Conservation (phyloP, 2,888 invertebrate species). For the Polietes domitor region DNA sequence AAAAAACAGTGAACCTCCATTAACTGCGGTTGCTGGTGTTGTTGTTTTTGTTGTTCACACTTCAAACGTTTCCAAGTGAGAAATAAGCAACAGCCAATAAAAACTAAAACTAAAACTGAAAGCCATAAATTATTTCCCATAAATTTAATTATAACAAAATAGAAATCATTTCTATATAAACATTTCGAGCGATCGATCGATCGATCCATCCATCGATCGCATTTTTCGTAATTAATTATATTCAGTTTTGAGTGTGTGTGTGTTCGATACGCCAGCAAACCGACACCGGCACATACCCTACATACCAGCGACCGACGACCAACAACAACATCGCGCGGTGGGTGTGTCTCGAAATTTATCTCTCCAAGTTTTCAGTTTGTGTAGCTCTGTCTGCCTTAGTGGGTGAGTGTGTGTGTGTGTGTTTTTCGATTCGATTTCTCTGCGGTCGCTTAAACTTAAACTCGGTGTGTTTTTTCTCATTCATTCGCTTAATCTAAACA, state of each 20-base stretch:
- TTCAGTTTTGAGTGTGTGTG: background rate
- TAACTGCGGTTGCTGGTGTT: too few species aligned
- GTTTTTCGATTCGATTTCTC: conserved; percentile 31
- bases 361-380: conserved; percentile 17
- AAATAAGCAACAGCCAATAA: background rate
- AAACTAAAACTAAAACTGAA: conserved; percentile 7
- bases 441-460: background rate
- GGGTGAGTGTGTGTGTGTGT: conserved; percentile 10
- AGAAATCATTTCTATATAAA: conserved; percentile 23
- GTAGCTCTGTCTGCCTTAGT: background rate
- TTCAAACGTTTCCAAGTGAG: background rate
- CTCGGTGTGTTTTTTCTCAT: background rate
- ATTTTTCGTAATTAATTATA: conserved; percentile 29
- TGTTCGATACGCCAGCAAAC: background rate
- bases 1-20: too few species aligned
- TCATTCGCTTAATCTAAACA: background rate
- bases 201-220: too few species aligned
- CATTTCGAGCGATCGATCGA: too few species aligned
- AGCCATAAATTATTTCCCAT: conserved; percentile 37
- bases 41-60: too few species aligned
- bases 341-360: conserved; percentile 54
- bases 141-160: conserved; percentile 41
- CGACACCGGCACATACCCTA: background rate
- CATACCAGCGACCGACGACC: too few species aligned
- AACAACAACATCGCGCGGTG: conserved; percentile 34